Percentiles rank a stretch among this genome's conserved stretches.
phyloP scores from a whole-genome alignment of 2,888 invertebrate species.

The Pristionchus exspectatus region DNA sequence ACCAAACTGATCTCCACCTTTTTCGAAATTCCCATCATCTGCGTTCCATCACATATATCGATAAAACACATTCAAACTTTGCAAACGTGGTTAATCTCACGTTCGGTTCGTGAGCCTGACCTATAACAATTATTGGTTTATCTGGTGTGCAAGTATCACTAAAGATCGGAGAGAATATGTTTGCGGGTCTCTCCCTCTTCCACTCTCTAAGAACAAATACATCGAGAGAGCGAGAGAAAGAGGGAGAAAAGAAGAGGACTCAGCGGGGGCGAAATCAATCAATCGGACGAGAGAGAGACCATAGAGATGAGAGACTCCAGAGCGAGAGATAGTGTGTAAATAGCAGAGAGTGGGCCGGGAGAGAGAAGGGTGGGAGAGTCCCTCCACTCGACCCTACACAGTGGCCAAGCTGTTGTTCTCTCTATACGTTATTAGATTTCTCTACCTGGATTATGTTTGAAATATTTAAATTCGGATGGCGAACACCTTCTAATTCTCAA shows the following conservation, averaged over 20 bases:
- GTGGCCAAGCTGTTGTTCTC: not conserved
- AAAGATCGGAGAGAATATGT: not conserved
- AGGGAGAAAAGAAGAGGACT: not conserved
- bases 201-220: slow-evolving; percentile 16
- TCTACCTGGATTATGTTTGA: not conserved
- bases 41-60: not conserved
- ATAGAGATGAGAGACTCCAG: not conserved
- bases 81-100: not conserved
- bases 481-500: not conserved
- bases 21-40: not conserved
- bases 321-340: not conserved
- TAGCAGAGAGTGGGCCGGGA: not conserved
- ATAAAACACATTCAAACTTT: not conserved
- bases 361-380: not conserved
- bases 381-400: slow-evolving; percentile 7
- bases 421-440: not conserved
- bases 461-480: no score
- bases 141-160: not conserved
- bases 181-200: not conserved
- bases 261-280: slow-evolving; percentile 47
- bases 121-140: not conserved
- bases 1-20: not conserved
- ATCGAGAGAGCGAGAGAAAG: not conserved
- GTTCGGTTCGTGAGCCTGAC: not conserved
- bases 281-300: slow-evolving; percentile 7